A percentile compares a stretch with the other conserved stretches of the same genome.
phyloP scores from a whole-genome alignment of 2,797 vertebrate species.

The Xenopus petersii region DNA sequence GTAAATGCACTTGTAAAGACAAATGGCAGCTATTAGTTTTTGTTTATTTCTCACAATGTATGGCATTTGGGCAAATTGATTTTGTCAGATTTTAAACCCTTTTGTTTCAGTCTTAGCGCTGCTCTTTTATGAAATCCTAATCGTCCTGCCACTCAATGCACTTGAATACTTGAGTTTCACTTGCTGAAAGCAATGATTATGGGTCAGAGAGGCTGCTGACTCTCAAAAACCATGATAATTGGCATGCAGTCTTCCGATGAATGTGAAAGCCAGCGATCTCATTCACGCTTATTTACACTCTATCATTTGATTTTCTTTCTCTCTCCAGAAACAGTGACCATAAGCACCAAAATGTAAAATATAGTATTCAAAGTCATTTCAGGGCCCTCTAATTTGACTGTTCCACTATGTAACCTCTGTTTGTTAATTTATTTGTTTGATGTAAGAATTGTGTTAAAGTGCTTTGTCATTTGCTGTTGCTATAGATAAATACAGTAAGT shows the following conservation, averaged over 20 bases:
- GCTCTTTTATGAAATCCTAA: background rate
- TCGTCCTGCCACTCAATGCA: background rate
- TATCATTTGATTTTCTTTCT: background rate
- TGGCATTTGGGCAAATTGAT: background rate
- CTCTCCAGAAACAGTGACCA: background rate
- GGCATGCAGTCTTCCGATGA: background rate
- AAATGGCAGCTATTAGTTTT: background rate
- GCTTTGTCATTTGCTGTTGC: too few relatives aligned
- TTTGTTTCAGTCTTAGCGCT: background rate
- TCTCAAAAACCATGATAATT: background rate
- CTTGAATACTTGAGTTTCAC: background rate
- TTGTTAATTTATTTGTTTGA: too few relatives aligned
- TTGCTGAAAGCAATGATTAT: background rate
- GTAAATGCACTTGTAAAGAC: background rate
- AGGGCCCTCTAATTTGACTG: too few relatives aligned
- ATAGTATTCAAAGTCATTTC: too few relatives aligned
- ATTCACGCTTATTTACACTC: background rate
- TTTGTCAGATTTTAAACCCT: background rate
- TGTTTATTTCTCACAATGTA: background rate
- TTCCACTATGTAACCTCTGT: too few relatives aligned
- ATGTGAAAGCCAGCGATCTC: background rate
- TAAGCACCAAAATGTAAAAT: too few relatives aligned
- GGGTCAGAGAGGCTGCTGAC: background rate
- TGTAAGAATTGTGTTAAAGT: too few relatives aligned
- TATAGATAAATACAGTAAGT: too few relatives aligned